Percentiles rank a stretch among this genome's conserved stretches.
Conservation (phyloP, 2,113 vertebrate species). For the Oxygymnocypris stewartii region DNA sequence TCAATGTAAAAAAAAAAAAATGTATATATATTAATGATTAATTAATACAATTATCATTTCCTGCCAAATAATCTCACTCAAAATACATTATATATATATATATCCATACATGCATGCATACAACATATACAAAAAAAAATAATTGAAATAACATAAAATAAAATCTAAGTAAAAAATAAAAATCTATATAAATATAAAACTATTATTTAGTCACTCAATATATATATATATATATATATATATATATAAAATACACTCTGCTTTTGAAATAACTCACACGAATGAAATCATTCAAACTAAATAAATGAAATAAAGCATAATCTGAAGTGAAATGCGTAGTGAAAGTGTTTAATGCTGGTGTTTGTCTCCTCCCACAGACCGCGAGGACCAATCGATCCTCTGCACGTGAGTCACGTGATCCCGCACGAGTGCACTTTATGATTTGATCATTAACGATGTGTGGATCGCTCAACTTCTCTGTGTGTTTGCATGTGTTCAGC, state of each 20-base stretch:
- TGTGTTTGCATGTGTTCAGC: slow-evolving; percentile 65
- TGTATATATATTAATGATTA: too few relatives aligned
- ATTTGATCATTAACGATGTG: neutral
- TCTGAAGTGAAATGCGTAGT: neutral
- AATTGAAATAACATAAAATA: neutral
- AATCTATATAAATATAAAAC: neutral
- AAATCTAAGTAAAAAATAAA: neutral
- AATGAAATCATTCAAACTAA: neutral
- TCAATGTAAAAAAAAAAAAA: too few relatives aligned
- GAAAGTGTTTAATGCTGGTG: too few relatives aligned
- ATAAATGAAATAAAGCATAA: neutral
- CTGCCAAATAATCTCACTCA: neutral
- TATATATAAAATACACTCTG: too few relatives aligned
- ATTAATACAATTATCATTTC: neutral
- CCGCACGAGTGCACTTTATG: neutral
- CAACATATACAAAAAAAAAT: too few relatives aligned
- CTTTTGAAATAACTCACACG: too few relatives aligned
- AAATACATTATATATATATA: too few relatives aligned
- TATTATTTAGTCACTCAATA: neutral
- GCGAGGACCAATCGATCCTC: slow-evolving; percentile 97
- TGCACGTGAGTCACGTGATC: slow-evolving; percentile 90
- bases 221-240: too few relatives aligned
- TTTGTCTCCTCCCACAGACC: slow-evolving; percentile 77
- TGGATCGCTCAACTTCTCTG: neutral
- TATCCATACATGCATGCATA: too few relatives aligned